A percentile compares a stretch with the other conserved stretches of the same genome.
phyloP scores from a whole-genome alignment of 1,140 invertebrate species.

The Bombus soroeensis region DNA sequence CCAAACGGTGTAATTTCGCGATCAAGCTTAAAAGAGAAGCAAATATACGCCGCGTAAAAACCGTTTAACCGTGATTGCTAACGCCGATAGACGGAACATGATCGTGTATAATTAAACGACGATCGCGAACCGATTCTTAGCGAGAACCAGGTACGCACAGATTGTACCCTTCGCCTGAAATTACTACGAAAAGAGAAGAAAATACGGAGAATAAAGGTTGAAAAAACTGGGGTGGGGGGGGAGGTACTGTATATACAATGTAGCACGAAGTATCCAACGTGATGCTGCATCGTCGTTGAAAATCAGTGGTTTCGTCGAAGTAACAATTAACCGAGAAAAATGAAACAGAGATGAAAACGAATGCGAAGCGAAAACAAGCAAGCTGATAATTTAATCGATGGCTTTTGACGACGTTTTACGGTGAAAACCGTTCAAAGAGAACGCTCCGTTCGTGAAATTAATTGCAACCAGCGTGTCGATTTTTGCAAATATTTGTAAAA shows the following conservation, averaged over 20 bases:
- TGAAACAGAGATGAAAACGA: not conserved
- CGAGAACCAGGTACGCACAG: not conserved
- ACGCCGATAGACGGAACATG: slow-evolving; percentile 9
- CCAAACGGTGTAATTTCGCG: slow-evolving; percentile 31
- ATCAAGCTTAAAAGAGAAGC: not conserved
- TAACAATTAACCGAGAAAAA: not conserved
- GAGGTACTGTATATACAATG: not conserved
- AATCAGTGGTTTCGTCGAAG: not conserved
- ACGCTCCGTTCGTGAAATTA: not conserved
- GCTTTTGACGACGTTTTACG: not conserved
- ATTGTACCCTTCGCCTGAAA: not conserved
- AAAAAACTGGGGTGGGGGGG: too few species aligned
- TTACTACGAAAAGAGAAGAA: not conserved
- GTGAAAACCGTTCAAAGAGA: not conserved
- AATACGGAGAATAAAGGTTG: not conserved
- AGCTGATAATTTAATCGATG: not conserved
- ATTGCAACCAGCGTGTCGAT: not conserved
- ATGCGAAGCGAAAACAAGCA: not conserved
- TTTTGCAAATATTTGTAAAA: not conserved
- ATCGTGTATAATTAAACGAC: slow-evolving; percentile 27
- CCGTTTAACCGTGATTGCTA: slow-evolving; percentile 14
- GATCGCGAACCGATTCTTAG: slow-evolving; percentile 2
- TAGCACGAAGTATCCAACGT: not conserved
- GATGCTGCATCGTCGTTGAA: not conserved
- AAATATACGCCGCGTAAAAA: not conserved